These are phyloP conservation scores for Saxidomus purpurata DNA, from an alignment of 1,140 invertebrate species.

Conservation along the genomic window DNA sequence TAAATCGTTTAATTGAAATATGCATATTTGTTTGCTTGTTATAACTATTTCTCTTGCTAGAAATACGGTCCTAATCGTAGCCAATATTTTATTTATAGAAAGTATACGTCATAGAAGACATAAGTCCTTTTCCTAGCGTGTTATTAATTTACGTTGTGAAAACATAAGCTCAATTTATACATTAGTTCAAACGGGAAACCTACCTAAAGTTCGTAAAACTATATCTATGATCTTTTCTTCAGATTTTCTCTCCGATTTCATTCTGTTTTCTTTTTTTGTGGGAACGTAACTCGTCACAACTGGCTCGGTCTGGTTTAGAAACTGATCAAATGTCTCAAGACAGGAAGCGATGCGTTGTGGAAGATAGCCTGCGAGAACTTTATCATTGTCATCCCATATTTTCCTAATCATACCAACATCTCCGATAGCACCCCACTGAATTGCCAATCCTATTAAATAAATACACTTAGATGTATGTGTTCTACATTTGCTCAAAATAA, in stretches of 20 bases:
- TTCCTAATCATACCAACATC: constrained; percentile 97
- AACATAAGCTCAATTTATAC: too few relatives aligned
- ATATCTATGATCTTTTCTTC: constrained; percentile 76
- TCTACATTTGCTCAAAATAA: too few relatives aligned
- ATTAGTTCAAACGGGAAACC: constrained; percentile 32
- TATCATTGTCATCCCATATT: constrained; percentile 95
- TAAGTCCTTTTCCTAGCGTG: too few relatives aligned
- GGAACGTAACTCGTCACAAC: constrained; percentile 94
- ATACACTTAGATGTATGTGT: too few relatives aligned
- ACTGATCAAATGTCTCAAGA: constrained; percentile 93
- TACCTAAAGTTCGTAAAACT: constrained; percentile 86
- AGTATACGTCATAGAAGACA: too few relatives aligned
- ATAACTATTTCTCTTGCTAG: too few relatives aligned
- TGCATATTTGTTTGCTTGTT: background rate
- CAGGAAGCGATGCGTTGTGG: constrained; percentile 97
- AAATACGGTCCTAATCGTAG: too few relatives aligned
- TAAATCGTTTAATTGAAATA: background rate
- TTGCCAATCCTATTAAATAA: constrained; percentile 89
- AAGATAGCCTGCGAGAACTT: constrained; percentile 95
- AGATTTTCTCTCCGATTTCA: constrained; percentile 50
- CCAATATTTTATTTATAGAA: too few relatives aligned
- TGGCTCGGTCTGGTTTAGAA: constrained; percentile 94
- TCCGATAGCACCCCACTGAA: constrained; percentile 99
- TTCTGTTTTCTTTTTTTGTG: constrained; percentile 89
- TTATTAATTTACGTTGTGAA: too few relatives aligned